phyloP scores from a whole-genome alignment of 2,888 invertebrate species.

The Hirtodrosophila confusa region DNA sequence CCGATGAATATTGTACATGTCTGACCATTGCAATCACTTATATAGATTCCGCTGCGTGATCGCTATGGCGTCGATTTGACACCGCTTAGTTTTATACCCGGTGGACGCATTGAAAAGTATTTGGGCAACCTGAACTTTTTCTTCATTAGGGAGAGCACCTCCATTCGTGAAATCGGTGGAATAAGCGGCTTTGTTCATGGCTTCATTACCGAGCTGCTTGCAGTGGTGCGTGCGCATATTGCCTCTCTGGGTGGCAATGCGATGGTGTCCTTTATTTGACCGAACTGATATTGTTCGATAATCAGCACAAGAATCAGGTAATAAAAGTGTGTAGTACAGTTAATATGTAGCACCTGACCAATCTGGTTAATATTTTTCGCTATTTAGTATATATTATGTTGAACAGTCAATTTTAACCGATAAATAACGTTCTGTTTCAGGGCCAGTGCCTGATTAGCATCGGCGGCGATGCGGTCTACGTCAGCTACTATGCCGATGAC shows the following conservation, averaged over 20 bases:
- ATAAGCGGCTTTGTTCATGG: slow-evolving; percentile 97
- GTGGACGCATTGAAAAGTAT: slow-evolving; percentile 91
- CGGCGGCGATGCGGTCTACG: slow-evolving; percentile 96
- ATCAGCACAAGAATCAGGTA: slow-evolving; percentile 98
- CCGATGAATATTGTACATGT: background rate
- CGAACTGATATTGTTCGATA: slow-evolving; percentile 95
- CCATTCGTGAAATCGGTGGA: slow-evolving; percentile 95
- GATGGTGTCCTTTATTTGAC: slow-evolving; percentile 96
- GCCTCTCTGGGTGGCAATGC: slow-evolving; percentile 97
- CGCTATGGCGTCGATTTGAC: slow-evolving; percentile 90
- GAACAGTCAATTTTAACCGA: too few relatives aligned
- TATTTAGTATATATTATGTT: too few relatives aligned
- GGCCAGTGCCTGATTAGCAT: slow-evolving; percentile 98
- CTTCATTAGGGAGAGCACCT: slow-evolving; percentile 97
- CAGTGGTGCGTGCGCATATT: slow-evolving; percentile 96
- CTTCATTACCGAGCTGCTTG: slow-evolving; percentile 95
- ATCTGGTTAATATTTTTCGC: too few relatives aligned
- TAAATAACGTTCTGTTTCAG: slow-evolving; percentile 85
- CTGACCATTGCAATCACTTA: background rate
- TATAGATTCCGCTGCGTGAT: slow-evolving; percentile 81
- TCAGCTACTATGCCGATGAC: slow-evolving; percentile 88
- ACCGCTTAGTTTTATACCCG: slow-evolving; percentile 91
- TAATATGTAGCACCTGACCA: too few relatives aligned
- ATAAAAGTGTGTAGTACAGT: slow-evolving; percentile 24
- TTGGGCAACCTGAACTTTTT: slow-evolving; percentile 96